Percentiles rank a stretch among this genome's conserved stretches.
These are phyloP conservation scores for Thalassarche chlororhynchos DNA, from an alignment of 2,113 vertebrate species.

Conservation along the genomic window DNA sequence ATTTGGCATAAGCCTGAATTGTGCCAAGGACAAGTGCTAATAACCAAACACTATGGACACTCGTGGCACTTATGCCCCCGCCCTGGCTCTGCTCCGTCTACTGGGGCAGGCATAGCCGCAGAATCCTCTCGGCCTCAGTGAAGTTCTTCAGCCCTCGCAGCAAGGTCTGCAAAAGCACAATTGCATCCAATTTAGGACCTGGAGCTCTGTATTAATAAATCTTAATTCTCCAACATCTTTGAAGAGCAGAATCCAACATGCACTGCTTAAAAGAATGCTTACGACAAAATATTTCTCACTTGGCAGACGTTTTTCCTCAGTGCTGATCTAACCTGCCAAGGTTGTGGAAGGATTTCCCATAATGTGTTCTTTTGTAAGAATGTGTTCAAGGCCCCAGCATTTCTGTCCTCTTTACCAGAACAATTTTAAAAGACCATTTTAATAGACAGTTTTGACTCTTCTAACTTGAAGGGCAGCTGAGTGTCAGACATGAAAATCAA, in stretches of 20 bases:
- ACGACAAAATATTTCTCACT: neutral
- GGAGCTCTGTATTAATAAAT: neutral
- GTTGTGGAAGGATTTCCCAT: neutral
- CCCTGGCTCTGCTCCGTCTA: neutral
- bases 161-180: neutral
- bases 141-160: neutral
- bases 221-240: neutral
- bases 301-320: neutral
- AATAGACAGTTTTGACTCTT: neutral
- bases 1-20: neutral
- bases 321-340: neutral
- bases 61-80: rapidly evolving
- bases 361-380: rapidly evolving
- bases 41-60: neutral
- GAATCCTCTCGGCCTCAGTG: neutral
- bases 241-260: neutral
- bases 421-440: neutral
- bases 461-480: neutral
- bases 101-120: neutral
- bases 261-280: neutral
- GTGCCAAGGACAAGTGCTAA: neutral
- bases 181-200: neutral
- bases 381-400: neutral
- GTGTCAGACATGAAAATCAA: neutral
- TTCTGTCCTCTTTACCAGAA: neutral